Percentiles rank a stretch among this genome's conserved stretches.
These are phyloP conservation scores for Mareca strepera DNA, from an alignment of 2,797 vertebrate genomes.

Conservation along the genomic window DNA sequence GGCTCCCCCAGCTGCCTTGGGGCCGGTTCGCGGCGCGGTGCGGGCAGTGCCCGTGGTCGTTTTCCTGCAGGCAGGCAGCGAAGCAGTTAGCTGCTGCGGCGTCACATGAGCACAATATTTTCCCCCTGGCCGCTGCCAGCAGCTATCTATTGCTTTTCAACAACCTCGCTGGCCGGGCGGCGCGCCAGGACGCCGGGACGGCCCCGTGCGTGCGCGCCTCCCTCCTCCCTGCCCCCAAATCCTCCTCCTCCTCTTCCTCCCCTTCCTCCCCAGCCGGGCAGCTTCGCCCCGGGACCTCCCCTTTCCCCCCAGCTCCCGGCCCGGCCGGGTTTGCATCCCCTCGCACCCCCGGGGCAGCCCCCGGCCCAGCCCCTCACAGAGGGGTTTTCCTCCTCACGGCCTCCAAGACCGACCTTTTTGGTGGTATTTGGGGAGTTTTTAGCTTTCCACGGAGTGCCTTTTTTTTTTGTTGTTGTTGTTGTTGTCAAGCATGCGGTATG, in stretches of 20 bases:
- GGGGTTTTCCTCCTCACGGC: not conserved
- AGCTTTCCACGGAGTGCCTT: not conserved
- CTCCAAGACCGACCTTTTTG: slow-evolving; percentile 21
- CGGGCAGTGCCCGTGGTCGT: slow-evolving; percentile 33
- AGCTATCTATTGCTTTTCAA: slow-evolving; percentile 82
- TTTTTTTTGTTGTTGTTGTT: slow-evolving; percentile 34
- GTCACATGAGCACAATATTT: slow-evolving; percentile 84
- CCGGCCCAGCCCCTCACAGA: not conserved
- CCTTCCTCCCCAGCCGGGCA: too few species aligned
- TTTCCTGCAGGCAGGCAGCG: slow-evolving; percentile 26
- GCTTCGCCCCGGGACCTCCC: too few species aligned
- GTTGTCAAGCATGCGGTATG: slow-evolving; percentile 56
- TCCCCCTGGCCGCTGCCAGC: slow-evolving; percentile 76
- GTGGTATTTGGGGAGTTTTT: slow-evolving; percentile 41
- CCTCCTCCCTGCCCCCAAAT: not conserved
- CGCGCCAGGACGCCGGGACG: slow-evolving; percentile 79
- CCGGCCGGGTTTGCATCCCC: too few species aligned
- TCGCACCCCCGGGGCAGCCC: too few species aligned
- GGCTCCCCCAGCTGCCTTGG: not conserved
- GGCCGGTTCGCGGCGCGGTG: not conserved
- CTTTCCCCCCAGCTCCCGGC: too few species aligned
- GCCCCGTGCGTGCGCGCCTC: slow-evolving; percentile 77
- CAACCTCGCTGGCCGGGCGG: slow-evolving; percentile 78
- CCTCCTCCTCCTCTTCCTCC: too few species aligned
- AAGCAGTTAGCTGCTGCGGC: slow-evolving; percentile 56